These are phyloP conservation scores for Penaeus chinensis DNA, from an alignment of 1,140 invertebrate species.

Conservation along the genomic window DNA sequence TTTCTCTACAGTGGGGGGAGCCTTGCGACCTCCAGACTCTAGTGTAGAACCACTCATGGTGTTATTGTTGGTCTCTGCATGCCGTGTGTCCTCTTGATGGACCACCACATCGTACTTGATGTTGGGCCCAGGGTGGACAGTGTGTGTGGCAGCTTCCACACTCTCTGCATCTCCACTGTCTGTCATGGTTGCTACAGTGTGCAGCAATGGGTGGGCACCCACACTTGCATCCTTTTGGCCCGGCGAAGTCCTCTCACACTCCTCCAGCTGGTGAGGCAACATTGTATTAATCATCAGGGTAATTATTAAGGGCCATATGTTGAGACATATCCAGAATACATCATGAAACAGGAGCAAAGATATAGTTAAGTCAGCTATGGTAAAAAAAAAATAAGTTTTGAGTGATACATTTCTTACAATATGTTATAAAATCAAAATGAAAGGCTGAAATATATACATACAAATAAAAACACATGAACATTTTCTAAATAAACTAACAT, in stretches of 20 bases:
- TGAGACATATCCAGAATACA: neutral
- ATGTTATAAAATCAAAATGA: too few relatives aligned
- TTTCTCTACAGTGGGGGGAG: constrained; percentile 25
- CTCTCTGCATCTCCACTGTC: constrained; percentile 3
- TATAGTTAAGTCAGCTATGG: too few relatives aligned
- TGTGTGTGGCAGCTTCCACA: constrained; percentile 50
- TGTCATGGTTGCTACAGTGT: constrained; percentile 34
- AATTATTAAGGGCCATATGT: neutral
- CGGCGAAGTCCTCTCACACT: neutral
- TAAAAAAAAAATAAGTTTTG: too few relatives aligned
- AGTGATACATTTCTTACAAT: too few relatives aligned
- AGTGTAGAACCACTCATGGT: neutral
- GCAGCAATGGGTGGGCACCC: neutral
- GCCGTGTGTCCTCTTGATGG: constrained; percentile 37
- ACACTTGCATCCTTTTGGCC: constrained; percentile 40
- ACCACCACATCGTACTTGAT: constrained; percentile 63
- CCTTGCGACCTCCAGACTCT: constrained; percentile 6
- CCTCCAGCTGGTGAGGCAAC: constrained; percentile 37
- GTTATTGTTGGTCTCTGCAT: constrained; percentile 9
- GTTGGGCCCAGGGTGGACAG: constrained; percentile 60
- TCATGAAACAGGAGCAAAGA: too few relatives aligned
- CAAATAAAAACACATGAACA: too few relatives aligned
- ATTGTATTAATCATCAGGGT: too few relatives aligned
- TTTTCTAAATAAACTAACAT: too few relatives aligned
- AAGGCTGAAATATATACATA: too few relatives aligned